Evolutionary conservation across 2,113 vertebrate genomes (phyloP).

Genomic region (Orientallactaga bullata): DNA sequence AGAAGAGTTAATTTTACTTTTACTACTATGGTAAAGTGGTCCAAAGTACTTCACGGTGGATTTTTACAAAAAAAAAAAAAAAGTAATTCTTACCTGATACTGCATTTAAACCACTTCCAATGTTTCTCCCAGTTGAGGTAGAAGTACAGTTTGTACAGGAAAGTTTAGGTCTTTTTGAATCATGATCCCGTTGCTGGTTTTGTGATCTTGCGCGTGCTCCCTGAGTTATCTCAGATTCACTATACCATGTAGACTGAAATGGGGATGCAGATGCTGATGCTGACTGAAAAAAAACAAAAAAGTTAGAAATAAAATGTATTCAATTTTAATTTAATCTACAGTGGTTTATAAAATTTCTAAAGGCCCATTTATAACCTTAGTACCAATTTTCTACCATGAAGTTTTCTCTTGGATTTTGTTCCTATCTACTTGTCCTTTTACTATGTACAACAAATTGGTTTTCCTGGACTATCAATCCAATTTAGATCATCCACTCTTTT

Average conservation of each 20-base stretch:
- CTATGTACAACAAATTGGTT: neutral
- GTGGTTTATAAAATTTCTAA: constrained; percentile 16
- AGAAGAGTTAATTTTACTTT: constrained; percentile 25
- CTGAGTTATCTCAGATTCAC: constrained; percentile 91
- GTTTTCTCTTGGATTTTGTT: constrained; percentile 28
- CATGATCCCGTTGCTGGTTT: constrained; percentile 91
- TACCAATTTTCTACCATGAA: neutral
- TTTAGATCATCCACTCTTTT: neutral
- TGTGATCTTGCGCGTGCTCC: constrained; percentile 92
- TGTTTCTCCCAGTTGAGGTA: constrained; percentile 90
- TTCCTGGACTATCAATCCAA: neutral
- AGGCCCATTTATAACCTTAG: neutral
- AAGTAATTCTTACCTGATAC: constrained; percentile 88
- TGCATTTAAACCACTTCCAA: constrained; percentile 89
- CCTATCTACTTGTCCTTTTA: neutral
- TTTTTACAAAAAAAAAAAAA: constrained; percentile 54
- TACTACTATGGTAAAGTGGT: constrained; percentile 12
- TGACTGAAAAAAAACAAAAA: constrained; percentile 42
- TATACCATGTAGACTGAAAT: constrained; percentile 87
- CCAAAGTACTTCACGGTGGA: neutral
- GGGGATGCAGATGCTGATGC: constrained; percentile 85
- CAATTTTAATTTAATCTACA: constrained; percentile 39
- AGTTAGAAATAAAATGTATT: constrained; percentile 8
- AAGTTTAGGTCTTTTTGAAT: constrained; percentile 97
- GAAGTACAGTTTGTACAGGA: constrained; percentile 91